A percentile compares a stretch with the other conserved stretches of the same genome.
These are phyloP conservation scores for Muntiacus reevesi DNA, from an alignment of 2,113 vertebrate genomes.

Conservation along the genomic window DNA sequence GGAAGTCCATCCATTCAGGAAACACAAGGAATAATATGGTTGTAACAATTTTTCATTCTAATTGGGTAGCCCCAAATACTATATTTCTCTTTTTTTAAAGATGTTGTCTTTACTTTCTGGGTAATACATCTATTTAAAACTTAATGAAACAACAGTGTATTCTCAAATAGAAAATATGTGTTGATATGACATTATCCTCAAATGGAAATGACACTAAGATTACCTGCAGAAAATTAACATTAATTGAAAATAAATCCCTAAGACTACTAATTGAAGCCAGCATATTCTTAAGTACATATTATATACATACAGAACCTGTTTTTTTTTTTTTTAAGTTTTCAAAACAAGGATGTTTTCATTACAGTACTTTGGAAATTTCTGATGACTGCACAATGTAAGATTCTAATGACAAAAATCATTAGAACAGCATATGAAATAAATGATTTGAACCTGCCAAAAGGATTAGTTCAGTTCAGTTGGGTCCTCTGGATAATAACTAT, in stretches of 20 bases:
- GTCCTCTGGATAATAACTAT: constrained; percentile 61
- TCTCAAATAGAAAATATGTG: constrained; percentile 53
- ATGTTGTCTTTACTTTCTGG: constrained; percentile 33
- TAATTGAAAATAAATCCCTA: constrained; percentile 70
- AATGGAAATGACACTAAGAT: constrained; percentile 35
- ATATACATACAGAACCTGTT: constrained; percentile 36
- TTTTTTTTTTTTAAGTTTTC: constrained; percentile 38
- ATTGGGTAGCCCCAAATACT: not conserved
- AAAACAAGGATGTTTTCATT: constrained; percentile 57
- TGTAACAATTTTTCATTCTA: constrained; percentile 33
- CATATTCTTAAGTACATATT: constrained; percentile 50
- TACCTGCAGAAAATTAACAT: constrained; percentile 60
- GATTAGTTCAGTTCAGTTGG: constrained; percentile 46
- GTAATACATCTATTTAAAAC: constrained; percentile 35
- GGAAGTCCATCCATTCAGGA: constrained; percentile 41
- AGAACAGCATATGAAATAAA: constrained; percentile 40
- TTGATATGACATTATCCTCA: not conserved
- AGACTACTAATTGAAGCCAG: constrained; percentile 57
- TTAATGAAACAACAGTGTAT: constrained; percentile 6
- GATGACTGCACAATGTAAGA: constrained; percentile 47
- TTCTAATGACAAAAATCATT: constrained; percentile 60
- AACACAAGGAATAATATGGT: constrained; percentile 31
- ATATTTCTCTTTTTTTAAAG: constrained; percentile 44
- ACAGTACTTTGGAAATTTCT: constrained; percentile 68
- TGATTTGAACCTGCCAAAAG: constrained; percentile 61